Percentiles rank a stretch among this genome's conserved stretches.
These are phyloP conservation scores for Galerucella calmariensis DNA, from an alignment of 2,888 invertebrate genomes.

Conservation along the genomic window DNA sequence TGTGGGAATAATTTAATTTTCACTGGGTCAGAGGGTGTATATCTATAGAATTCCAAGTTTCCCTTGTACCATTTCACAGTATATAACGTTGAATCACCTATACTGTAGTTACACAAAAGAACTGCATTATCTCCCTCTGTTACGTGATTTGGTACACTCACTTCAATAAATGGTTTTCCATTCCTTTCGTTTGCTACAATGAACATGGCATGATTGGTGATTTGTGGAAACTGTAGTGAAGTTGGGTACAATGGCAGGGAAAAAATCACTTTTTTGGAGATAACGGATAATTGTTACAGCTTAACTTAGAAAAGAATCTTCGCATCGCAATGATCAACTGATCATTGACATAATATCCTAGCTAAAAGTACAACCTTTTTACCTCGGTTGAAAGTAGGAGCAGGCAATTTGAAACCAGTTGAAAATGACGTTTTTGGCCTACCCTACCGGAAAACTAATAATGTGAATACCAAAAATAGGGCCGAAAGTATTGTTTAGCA, in stretches of 20 bases:
- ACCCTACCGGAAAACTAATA: too few relatives aligned
- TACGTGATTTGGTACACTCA: background rate
- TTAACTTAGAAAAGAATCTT: too few relatives aligned
- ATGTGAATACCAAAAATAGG: too few relatives aligned
- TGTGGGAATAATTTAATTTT: background rate
- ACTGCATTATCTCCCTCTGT: background rate
- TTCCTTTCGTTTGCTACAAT: background rate
- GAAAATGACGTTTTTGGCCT: too few relatives aligned
- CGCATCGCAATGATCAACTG: too few relatives aligned
- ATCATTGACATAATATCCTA: too few relatives aligned
- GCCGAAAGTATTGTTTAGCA: too few relatives aligned
- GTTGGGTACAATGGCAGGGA: background rate
- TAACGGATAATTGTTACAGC: too few relatives aligned
- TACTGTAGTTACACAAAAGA: background rate
- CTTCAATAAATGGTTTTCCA: background rate
- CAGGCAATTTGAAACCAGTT: too few relatives aligned
- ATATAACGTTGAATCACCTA: background rate
- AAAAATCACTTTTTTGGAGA: background rate
- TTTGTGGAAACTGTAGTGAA: background rate
- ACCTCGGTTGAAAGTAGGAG: too few relatives aligned
- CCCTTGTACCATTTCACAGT: background rate
- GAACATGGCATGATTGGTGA: background rate
- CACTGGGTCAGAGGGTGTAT: background rate
- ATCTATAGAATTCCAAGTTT: background rate
- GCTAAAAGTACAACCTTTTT: too few relatives aligned